phyloP scores from a whole-genome alignment of 2,113 vertebrate species.

The Saccopteryx leptura region DNA sequence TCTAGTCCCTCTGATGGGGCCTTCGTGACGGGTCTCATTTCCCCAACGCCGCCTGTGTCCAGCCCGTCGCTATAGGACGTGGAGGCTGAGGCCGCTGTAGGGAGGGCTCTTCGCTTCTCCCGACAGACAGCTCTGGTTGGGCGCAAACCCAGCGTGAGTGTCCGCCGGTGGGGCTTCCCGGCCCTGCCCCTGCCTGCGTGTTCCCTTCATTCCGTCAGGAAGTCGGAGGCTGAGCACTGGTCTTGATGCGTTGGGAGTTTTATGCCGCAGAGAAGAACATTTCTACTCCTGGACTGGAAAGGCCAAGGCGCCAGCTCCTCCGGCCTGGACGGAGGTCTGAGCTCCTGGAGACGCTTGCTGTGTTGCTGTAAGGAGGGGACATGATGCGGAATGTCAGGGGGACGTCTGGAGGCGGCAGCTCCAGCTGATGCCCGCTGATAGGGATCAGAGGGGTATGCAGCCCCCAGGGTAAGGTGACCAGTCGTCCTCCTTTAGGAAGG shows the following conservation, averaged over 20 bases:
- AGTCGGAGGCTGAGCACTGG: not conserved
- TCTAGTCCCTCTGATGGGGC: conserved; percentile 18
- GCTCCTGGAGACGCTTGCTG: not conserved
- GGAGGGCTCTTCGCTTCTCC: not conserved
- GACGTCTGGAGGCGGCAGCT: not conserved
- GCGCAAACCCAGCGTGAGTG: not conserved
- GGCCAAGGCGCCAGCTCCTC: not conserved
- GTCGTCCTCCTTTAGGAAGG: too few relatives aligned
- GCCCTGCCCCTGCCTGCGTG: not conserved
- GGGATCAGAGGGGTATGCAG: not conserved
- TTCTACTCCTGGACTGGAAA: not conserved
- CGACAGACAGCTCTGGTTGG: not conserved
- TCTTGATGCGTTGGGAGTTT: not conserved
- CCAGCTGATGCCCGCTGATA: not conserved
- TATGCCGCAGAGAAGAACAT: conserved; percentile 55
- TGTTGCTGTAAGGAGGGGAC: not conserved
- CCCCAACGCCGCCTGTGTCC: conserved; percentile 51
- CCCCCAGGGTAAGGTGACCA: too few relatives aligned
- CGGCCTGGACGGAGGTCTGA: not conserved
- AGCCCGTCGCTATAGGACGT: not conserved
- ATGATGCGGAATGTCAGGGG: not conserved
- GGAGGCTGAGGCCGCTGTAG: not conserved
- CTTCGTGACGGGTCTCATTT: conserved; percentile 62
- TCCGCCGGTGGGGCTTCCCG: not conserved
- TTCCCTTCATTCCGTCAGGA: conserved; percentile 46